Conservation (phyloP, 1,140 invertebrate genomes). For the Drosophila oshimai region DNA sequence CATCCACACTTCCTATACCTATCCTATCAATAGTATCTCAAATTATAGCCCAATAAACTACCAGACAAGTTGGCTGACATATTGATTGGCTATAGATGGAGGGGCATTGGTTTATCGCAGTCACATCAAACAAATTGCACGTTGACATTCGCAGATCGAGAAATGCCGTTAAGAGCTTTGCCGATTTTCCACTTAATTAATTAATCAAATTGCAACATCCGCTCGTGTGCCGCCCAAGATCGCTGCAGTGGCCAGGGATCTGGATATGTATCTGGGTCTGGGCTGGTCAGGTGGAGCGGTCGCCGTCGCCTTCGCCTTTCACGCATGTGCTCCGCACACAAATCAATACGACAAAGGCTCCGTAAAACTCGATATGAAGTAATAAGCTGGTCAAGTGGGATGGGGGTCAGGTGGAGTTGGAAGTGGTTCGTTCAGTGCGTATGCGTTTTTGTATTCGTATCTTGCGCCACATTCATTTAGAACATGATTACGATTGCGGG, state of each 20-base stretch:
- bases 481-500: constrained; percentile 64
- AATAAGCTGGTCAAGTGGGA: constrained; percentile 45
- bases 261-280: constrained; percentile 23
- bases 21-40: background rate
- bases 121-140: constrained; percentile 71
- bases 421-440: background rate
- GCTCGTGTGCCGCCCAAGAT: constrained; percentile 48
- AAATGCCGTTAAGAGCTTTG: constrained; percentile 43
- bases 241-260: background rate
- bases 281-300: constrained; percentile 45
- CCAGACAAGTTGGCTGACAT: constrained; percentile 14
- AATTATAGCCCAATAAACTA: background rate
- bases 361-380: constrained; percentile 59
- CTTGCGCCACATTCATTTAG: constrained; percentile 75
- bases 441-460: constrained; percentile 29
- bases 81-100: background rate
- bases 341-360: constrained; percentile 47
- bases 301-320: constrained; percentile 44
- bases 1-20: too few relatives aligned
- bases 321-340: constrained; percentile 53
- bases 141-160: constrained; percentile 71
- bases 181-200: constrained; percentile 74
- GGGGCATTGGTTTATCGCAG: constrained; percentile 15
- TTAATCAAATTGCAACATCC: constrained; percentile 76
- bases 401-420: constrained; percentile 21